A percentile compares a stretch with the other conserved stretches of the same genome.
These are phyloP conservation scores for Moxostoma hubbsi DNA, from an alignment of 2,797 vertebrate genomes.

Conservation along the genomic window DNA sequence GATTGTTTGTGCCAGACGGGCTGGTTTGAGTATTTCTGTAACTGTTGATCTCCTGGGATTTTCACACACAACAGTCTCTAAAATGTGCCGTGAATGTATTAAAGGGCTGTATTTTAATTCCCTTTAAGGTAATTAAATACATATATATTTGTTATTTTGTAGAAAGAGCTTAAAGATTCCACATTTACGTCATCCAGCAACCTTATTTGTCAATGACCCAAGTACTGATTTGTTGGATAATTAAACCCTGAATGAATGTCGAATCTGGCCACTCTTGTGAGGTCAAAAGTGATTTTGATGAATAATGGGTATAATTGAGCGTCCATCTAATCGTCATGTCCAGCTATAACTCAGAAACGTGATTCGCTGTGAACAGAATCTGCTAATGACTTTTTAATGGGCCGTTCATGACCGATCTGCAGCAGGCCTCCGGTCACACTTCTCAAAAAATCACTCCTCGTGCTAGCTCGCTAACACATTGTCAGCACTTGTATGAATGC, in stretches of 20 bases:
- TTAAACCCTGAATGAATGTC: not conserved
- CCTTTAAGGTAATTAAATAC: too few relatives aligned
- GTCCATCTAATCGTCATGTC: not conserved
- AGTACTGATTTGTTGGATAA: not conserved
- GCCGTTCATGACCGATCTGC: slow-evolving; percentile 24
- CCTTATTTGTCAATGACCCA: too few relatives aligned
- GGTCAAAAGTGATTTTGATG: slow-evolving; percentile 12
- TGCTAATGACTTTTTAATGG: slow-evolving; percentile 48
- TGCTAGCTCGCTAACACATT: slow-evolving; percentile 14
- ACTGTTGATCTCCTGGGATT: too few relatives aligned
- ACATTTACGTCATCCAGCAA: too few relatives aligned
- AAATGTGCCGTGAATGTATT: too few relatives aligned
- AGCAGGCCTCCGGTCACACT: slow-evolving; percentile 54
- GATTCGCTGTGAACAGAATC: slow-evolving; percentile 21
- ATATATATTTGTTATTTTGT: too few relatives aligned
- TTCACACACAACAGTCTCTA: too few relatives aligned
- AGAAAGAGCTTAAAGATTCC: too few relatives aligned
- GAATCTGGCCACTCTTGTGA: not conserved
- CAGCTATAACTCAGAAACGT: slow-evolving; percentile 27
- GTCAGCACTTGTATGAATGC: slow-evolving; percentile 38
- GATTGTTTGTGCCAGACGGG: too few relatives aligned
- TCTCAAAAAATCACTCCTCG: slow-evolving; percentile 18
- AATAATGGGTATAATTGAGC: not conserved
- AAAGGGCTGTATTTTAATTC: too few relatives aligned
- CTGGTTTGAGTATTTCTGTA: too few relatives aligned